Base-by-base conservation (phyloP, 1,140 invertebrate genomes). In the Drosophila kepulauana region DNA sequence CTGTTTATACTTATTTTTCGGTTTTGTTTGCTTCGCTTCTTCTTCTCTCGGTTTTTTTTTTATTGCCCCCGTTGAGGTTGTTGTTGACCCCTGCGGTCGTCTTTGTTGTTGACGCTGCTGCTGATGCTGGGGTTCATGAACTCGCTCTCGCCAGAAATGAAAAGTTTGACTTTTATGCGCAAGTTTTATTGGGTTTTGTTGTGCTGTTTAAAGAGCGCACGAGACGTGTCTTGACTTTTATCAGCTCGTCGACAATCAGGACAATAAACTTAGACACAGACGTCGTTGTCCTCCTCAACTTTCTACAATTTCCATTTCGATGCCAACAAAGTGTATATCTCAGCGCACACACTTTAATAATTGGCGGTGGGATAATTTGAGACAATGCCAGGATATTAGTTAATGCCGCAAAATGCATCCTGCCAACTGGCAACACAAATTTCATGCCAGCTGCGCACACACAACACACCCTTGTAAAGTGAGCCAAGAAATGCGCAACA, bases 121-220 rank as follows among this genome's bases (percentile, higher is more conserved):
- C 48, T 48, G 59, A 43, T 46, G 49, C 52, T 66, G 15, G 48
- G 49, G 84, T 89, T 84, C 85, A 89, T 89, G 84, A 89, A 89
- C 84, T 72, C 20, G 3, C 67, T 72, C 67, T 71, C 49, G 58
- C 28, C 35, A 69, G 65, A 87, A 84, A 87, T 77, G 61, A 73
- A 78, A 85, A 86, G 70, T 86, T 86, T 79, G 79, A 87, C 82
- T 86, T 87, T 86, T 86, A 86, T 86, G 78, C 67, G 65, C 74
- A 72, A 85, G 68, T 85, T 85, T 80, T 79, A 69, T 72, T 67
- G 45, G 66, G 64, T 69, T 75, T 58, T 78, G 20, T 75, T 61
- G 51, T 33, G 54, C 13, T 54, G 48, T 78, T 88, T 82, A 82
- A 87, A 82, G 78, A 56, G 48, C 52, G 64, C 52, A 25, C 20